Conservation (phyloP, 2,888 invertebrate species). For the Gandaritis pyraliata region DNA sequence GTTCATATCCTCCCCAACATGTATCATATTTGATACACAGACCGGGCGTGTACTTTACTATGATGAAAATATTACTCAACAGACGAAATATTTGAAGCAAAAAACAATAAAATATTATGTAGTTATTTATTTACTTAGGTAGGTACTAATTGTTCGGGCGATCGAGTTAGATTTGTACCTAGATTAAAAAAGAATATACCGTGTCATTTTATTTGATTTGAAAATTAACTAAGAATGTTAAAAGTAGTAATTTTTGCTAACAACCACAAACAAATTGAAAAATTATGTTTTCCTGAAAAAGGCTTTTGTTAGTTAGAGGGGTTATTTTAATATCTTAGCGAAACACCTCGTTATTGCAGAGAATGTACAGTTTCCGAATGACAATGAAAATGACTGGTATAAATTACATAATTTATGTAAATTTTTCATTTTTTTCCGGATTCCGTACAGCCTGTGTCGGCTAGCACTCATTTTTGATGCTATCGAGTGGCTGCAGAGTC, state of each 20-base stretch:
- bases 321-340: slow-evolving; percentile 41
- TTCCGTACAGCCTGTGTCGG: slow-evolving; percentile 34
- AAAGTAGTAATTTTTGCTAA: too few species aligned
- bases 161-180: too few species aligned
- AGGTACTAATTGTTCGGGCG: too few species aligned
- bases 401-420: slow-evolving; percentile 73
- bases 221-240: too few species aligned
- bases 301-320: slow-evolving; percentile 5
- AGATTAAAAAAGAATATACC: too few species aligned
- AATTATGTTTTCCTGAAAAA: slow-evolving; percentile 11
- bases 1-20: slow-evolving; percentile 28
- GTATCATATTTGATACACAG: slow-evolving; percentile 29
- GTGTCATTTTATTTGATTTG: too few species aligned
- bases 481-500: not conserved
- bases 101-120: too few species aligned
- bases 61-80: slow-evolving; percentile 9
- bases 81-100: too few species aligned
- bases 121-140: too few species aligned
- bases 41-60: slow-evolving; percentile 6
- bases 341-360: slow-evolving; percentile 42
- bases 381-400: slow-evolving; percentile 57
- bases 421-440: slow-evolving; percentile 55
- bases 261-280: slow-evolving; percentile 1
- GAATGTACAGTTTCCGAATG: slow-evolving; percentile 40
- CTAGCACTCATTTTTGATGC: slow-evolving; percentile 1